Percentiles rank a stretch among this genome's conserved stretches.
phyloP scores from a whole-genome alignment of 2,888 invertebrate genomes.

The Ormyrus pomaceus region DNA sequence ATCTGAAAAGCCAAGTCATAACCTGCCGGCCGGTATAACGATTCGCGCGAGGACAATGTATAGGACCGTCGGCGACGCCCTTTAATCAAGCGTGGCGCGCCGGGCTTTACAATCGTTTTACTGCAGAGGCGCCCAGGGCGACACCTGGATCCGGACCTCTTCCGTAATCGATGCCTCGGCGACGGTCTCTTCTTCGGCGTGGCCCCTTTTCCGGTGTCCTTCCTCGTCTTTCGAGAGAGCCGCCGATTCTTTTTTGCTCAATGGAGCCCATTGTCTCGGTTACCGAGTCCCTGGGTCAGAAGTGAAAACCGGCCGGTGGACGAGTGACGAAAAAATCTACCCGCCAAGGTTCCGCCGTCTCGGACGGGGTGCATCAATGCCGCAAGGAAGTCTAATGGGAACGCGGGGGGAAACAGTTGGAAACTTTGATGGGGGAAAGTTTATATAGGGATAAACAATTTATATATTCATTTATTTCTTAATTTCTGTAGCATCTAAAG shows the following conservation, averaged over 20 bases:
- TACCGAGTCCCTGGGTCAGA: constrained; percentile 20
- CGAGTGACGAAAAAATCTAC: too few species aligned
- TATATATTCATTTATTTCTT: background rate
- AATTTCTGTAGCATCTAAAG: too few species aligned
- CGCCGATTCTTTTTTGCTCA: background rate
- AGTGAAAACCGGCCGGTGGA: constrained; percentile 27
- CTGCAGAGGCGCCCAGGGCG: constrained; percentile 23
- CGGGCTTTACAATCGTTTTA: constrained; percentile 39
- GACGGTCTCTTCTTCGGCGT: background rate
- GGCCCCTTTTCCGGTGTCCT: constrained; percentile 19
- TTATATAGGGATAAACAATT: too few species aligned
- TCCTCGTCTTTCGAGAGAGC: background rate
- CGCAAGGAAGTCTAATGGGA: too few species aligned
- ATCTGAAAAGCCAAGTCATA: too few species aligned
- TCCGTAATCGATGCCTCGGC: constrained; percentile 29
- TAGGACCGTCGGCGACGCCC: background rate
- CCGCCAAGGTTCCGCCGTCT: too few species aligned
- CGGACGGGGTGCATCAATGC: too few species aligned
- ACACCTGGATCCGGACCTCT: constrained; percentile 9
- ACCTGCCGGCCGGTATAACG: too few species aligned
- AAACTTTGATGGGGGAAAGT: too few species aligned
- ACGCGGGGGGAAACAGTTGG: too few species aligned
- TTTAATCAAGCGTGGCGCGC: constrained; percentile 43
- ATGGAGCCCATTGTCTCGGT: constrained; percentile 28
- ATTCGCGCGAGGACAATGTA: too few species aligned